These are phyloP conservation scores for Gnatocerus cornutus DNA, from an alignment of 2,888 invertebrate species.

Conservation along the genomic window DNA sequence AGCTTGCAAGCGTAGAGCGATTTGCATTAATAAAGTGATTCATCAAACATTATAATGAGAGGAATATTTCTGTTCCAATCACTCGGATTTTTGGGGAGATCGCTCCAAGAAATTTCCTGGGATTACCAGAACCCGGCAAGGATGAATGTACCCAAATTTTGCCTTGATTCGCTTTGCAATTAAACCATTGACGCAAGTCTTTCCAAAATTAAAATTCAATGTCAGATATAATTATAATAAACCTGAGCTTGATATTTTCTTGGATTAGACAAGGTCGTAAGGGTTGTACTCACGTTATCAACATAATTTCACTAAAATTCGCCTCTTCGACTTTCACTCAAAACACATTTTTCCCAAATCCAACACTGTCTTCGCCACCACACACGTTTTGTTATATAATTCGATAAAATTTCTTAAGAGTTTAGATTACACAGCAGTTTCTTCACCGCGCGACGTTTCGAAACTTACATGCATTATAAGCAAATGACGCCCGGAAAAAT, in stretches of 20 bases:
- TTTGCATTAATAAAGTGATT: constrained; percentile 38
- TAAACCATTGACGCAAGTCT: constrained; percentile 11
- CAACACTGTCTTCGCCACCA: constrained; percentile 11
- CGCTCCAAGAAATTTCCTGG: background rate
- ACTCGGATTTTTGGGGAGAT: background rate
- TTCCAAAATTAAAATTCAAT: constrained; percentile 32
- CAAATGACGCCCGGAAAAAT: constrained; percentile 40
- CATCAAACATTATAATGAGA: constrained; percentile 31
- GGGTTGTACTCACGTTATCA: constrained; percentile 47
- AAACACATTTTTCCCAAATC: constrained; percentile 9
- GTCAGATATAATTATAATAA: constrained; percentile 12
- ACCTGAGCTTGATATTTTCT: background rate
- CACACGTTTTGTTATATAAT: constrained; percentile 27
- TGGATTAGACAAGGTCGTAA: background rate
- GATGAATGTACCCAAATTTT: constrained; percentile 2
- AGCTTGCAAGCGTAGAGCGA: constrained; percentile 22
- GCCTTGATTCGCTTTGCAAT: constrained; percentile 15
- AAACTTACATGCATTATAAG: constrained; percentile 31
- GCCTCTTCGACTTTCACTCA: constrained; percentile 51
- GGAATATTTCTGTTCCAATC: constrained; percentile 22
- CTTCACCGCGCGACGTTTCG: constrained; percentile 31
- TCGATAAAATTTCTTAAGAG: constrained; percentile 22
- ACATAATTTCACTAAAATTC: constrained; percentile 39
- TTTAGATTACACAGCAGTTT: constrained; percentile 38
- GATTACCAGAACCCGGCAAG: constrained; percentile 13